Percentiles rank a stretch among this genome's conserved stretches.
Evolutionary conservation across 2,113 vertebrate species (phyloP).

Genomic region (Poeciliopsis retropinna): DNA sequence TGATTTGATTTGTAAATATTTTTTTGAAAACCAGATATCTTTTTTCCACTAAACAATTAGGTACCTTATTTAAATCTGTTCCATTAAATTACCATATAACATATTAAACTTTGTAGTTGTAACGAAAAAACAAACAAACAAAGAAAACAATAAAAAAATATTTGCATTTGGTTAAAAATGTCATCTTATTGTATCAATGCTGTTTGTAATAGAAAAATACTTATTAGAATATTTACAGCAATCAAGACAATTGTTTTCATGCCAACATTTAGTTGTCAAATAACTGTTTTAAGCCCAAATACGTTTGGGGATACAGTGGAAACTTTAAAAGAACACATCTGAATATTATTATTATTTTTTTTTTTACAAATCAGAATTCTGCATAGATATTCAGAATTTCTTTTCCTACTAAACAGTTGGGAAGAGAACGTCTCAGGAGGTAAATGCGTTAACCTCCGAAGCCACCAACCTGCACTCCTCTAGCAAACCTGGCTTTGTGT

Average conservation of each 20-base stretch:
- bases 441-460: neutral
- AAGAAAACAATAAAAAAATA: too few relatives aligned
- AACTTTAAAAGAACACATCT: neutral
- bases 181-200: too few relatives aligned
- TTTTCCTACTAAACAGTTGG: neutral
- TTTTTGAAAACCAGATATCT: too few relatives aligned
- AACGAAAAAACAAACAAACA: too few relatives aligned
- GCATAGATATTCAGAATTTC: neutral
- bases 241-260: neutral
- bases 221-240: too few relatives aligned
- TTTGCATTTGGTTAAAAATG: too few relatives aligned
- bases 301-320: neutral
- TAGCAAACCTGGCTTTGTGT: neutral
- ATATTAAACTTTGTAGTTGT: too few relatives aligned
- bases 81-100: too few relatives aligned
- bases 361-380: neutral
- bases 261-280: neutral
- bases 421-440: neutral
- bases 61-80: too few relatives aligned
- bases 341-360: neutral
- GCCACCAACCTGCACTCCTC: neutral
- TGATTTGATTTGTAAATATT: too few relatives aligned
- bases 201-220: too few relatives aligned
- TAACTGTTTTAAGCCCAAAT: neutral
- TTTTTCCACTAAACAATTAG: too few relatives aligned